Evolutionary conservation across 2,113 vertebrate genomes (phyloP), one percentile per base, ranked within the genome.

Genomic region (Hyaena hyaena): DNA sequence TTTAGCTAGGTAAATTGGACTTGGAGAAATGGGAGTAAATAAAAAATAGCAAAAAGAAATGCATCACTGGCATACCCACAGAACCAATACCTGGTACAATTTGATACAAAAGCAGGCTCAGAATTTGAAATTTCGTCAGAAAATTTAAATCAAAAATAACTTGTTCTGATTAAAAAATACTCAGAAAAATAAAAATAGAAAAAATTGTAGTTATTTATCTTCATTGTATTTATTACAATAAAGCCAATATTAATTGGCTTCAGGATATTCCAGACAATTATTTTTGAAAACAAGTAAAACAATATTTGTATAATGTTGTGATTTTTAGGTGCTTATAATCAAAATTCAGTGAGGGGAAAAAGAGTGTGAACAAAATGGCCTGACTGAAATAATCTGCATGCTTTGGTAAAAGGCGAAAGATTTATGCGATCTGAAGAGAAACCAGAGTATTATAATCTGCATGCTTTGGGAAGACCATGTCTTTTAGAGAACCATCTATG

Each of bases 331-430:
- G 7, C 35, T 66, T 84, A 28, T 85, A 90, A 76, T 83, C 14
- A 83, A 89, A 95, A 61, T 85, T 85, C 8, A 33, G 11, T 85
- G 23, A 69, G 15, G 10, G 76, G 31, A 82, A 90, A 87, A 81
- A 86, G 53, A 81, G 10, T n/a, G 58, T 43, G 39, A 66, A 91
- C 12, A 91, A 90, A 87, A 68, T 84, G 68, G 2, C 14, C 39
- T 0, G 14, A 55, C 0, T 95, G 48, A 69, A 92, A 83, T 55
- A 33, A 16, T 4, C 10, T 39, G 7, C 11, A 28, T 50, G 5
- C 2, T 84, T 71, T 89, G 48, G 71, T 39, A 39, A 39, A 39
- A 39, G 39, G 39, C 39, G 39, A 39, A 39, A 39, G 39, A 39
- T 39, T 39, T 39, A 39, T 39, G 39, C 39, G 39, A 39, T 39